Percentiles rank a stretch among this genome's conserved stretches.
Conservation (phyloP, 2,888 invertebrate species). For the Gastracanthus pulcherrimus region DNA sequence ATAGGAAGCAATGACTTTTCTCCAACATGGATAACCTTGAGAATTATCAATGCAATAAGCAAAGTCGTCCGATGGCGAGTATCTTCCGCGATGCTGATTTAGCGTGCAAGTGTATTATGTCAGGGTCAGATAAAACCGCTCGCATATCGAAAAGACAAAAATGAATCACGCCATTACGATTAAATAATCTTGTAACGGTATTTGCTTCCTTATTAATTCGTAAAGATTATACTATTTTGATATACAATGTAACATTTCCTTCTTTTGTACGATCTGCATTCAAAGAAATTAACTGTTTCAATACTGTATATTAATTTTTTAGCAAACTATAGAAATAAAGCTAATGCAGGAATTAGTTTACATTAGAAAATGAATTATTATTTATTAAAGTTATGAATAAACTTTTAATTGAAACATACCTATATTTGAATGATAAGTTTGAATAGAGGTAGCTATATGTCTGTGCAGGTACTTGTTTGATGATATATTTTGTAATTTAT, state of each 20-base stretch:
- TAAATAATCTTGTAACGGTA: constrained; percentile 10
- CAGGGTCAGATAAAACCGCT: constrained; percentile 47
- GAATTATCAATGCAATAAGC: constrained; percentile 3
- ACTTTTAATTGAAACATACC: too few species aligned
- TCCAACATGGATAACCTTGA: background rate
- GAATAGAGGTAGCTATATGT: too few species aligned
- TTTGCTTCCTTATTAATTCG: background rate
- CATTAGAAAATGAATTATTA: too few species aligned
- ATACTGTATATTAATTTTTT: background rate
- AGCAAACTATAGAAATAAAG: too few species aligned
- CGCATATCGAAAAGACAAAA: constrained; percentile 14
- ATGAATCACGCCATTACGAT: constrained; percentile 45
- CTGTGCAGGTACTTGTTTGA: too few species aligned
- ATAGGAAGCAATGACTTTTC: too few species aligned
- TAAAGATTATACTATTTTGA: background rate
- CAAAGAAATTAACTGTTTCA: background rate
- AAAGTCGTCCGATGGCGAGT: constrained; percentile 15
- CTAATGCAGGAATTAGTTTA: too few species aligned
- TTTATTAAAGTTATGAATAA: too few species aligned
- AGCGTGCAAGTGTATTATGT: constrained; percentile 32
- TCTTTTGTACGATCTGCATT: background rate
- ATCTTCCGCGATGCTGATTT: constrained; percentile 21
- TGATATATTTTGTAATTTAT: too few species aligned
- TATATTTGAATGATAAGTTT: too few species aligned
- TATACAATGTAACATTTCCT: background rate